phyloP scores from a whole-genome alignment of 2,797 vertebrate genomes.

The Gephyroberyx darwinii region DNA sequence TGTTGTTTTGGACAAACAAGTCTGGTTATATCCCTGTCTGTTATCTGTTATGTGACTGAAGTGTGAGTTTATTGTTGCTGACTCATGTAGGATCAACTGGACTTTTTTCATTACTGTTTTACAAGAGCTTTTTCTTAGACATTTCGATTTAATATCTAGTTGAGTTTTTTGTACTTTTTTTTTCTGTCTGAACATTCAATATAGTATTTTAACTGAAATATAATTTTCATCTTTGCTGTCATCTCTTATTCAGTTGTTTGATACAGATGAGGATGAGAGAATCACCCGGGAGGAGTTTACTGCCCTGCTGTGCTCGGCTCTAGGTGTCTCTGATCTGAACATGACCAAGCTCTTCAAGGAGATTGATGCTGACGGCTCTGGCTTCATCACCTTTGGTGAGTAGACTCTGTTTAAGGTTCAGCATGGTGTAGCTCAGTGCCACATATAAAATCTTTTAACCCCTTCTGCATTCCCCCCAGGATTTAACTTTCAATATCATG shows the following conservation, averaged over 20 bases:
- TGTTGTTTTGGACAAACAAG: slow-evolving; percentile 38
- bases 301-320: slow-evolving; percentile 87
- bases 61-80: not conserved
- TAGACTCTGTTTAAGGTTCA: slow-evolving; percentile 19
- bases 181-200: not conserved
- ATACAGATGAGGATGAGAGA: slow-evolving; percentile 89
- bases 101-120: not conserved
- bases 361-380: slow-evolving; percentile 88
- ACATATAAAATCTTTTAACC: not conserved
- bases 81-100: not conserved
- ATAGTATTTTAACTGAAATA: not conserved
- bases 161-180: not conserved
- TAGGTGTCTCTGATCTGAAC: slow-evolving; percentile 90
- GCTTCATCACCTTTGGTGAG: slow-evolving; percentile 91
- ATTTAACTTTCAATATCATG: no score
- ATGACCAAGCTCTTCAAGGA: slow-evolving; percentile 90
- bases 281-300: slow-evolving; percentile 91
- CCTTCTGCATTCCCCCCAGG: no score
- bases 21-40: slow-evolving; percentile 16
- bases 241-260: slow-evolving; percentile 86
- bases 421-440: not conserved
- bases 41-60: slow-evolving; percentile 7
- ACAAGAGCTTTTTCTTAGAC: not conserved
- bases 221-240: not conserved
- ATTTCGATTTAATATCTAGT: not conserved